Conservation (phyloP, 2,797 vertebrate species). For the Amniataba percoides region DNA sequence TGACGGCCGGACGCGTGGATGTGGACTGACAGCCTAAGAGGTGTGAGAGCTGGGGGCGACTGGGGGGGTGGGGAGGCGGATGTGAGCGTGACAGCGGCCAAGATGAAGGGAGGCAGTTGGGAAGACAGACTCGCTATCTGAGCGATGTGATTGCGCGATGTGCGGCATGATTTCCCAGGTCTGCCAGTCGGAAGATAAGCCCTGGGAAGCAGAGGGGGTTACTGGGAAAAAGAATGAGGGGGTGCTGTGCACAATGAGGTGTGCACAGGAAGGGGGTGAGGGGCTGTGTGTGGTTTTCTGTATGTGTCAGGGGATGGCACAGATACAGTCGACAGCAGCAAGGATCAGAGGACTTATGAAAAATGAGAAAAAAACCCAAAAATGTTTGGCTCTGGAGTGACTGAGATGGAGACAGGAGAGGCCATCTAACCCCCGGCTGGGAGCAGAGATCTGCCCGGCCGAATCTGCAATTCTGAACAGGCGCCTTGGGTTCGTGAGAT, state of each 20-base stretch:
- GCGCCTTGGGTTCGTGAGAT: constrained; percentile 57
- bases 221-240: constrained; percentile 43
- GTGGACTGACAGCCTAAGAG: constrained; percentile 55
- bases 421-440: constrained; percentile 49
- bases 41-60: constrained; percentile 56
- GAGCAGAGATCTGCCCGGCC: constrained; percentile 33
- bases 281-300: constrained; percentile 39
- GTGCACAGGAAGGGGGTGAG: constrained; percentile 33
- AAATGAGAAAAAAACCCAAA: constrained; percentile 2
- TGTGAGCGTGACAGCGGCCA: constrained; percentile 56
- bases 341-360: constrained; percentile 50
- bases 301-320: constrained; percentile 62
- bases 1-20: constrained; percentile 46
- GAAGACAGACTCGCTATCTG: constrained; percentile 57
- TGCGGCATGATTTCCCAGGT: constrained; percentile 63
- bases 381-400: constrained; percentile 61
- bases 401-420: constrained; percentile 52
- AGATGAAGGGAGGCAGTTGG: constrained; percentile 65
- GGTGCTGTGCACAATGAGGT: constrained; percentile 56
- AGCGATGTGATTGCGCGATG: constrained; percentile 33
- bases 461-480: constrained; percentile 75
- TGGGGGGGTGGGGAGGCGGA: constrained; percentile 56
- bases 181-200: constrained; percentile 80
- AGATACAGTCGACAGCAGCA: constrained; percentile 58
- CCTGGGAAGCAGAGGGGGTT: constrained; percentile 60